Conservation (phyloP, 1,140 invertebrate genomes). For the Drosophila persimilis region DNA sequence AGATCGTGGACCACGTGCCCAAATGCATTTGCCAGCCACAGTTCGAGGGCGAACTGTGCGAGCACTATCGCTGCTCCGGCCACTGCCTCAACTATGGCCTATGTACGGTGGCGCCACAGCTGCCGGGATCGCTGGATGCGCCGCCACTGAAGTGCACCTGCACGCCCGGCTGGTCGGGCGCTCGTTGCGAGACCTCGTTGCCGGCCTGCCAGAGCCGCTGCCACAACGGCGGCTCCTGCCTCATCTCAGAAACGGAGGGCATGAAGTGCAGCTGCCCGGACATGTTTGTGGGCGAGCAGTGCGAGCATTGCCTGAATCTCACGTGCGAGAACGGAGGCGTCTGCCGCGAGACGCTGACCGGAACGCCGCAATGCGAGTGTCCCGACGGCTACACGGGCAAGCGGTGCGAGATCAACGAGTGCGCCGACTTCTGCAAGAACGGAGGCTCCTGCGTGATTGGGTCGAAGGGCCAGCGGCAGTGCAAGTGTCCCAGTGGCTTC, state of each 20-base stretch:
- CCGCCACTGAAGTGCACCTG: conserved; percentile 85
- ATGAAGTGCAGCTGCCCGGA: conserved; percentile 78
- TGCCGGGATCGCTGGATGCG: conserved; percentile 60
- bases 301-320: conserved; percentile 79
- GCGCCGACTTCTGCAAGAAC: conserved; percentile 84
- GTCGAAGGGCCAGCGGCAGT: conserved; percentile 82
- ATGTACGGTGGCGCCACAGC: conserved; percentile 83
- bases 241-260: conserved; percentile 64
- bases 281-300: conserved; percentile 74
- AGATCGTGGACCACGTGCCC: conserved; percentile 82
- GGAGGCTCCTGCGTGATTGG: conserved; percentile 84
- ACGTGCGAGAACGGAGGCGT: conserved; percentile 81
- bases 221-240: conserved; percentile 77
- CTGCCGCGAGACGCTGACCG: conserved; percentile 76
- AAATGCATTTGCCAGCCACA: conserved; percentile 86
- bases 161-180: conserved; percentile 86
- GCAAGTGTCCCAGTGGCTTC: conserved; percentile 84
- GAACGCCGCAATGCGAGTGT: conserved; percentile 85
- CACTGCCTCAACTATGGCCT: conserved; percentile 87
- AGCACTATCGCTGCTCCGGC: conserved; percentile 86
- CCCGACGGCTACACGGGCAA: conserved; percentile 73
- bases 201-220: conserved; percentile 83
- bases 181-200: conserved; percentile 86
- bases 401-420: conserved; percentile 82
- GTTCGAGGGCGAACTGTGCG: conserved; percentile 86